Conservation (phyloP, 2,113 vertebrate species). For the mouse (Mus musculus) region GRCm39 chrX:119523001-119523500, state of each 20-base stretch:
- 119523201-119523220: background rate
- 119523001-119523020: background rate
- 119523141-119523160: background rate
- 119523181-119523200: background rate
- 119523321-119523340: background rate
- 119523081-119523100: background rate
- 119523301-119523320: background rate
- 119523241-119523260: background rate
- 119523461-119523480: background rate
- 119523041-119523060: background rate
- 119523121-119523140: background rate
- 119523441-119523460: background rate
- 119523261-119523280: background rate
- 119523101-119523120: background rate
- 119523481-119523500: background rate
- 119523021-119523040: background rate
- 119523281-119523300: background rate
- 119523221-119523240: background rate
- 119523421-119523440: background rate
- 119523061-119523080: background rate
- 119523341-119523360: background rate
- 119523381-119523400: background rate
- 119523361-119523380: background rate
- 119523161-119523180: background rate
- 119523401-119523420: background rate